Base-by-base conservation (phyloP, 2,888 invertebrate genomes). In the Acleris laterana region DNA sequence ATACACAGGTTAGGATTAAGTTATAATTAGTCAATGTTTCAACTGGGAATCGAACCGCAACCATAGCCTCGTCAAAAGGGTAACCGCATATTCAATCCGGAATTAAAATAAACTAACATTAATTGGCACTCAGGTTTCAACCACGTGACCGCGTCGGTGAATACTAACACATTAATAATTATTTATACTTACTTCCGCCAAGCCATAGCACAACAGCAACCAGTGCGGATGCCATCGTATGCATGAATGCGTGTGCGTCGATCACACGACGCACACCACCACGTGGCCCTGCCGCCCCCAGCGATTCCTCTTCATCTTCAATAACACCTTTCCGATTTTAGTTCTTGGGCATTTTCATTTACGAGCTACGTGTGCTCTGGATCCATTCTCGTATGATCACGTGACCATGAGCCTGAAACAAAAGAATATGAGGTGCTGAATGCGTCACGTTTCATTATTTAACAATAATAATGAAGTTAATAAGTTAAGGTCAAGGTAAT, bases 151-250 rank as follows among this genome's bases (percentile, higher is more conserved):
- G 46, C 46, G 7, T 46, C 17, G 13, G 49, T 49, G 11, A 49
- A 46, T n/a, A 4, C 28, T 49, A 19, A 28, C 3, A 4, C 16
- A 32, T 3, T 19, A 52, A 25, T 1, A 22, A 22, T 25, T n/a
- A 55, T 9, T 50, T 53, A 66, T 72, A 86, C 92, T 91, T 78
- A 92, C 92, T 90, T 83, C 90, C 90, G 76, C 85, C 85, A 64
- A 92, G 85, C 91, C 92, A 92, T 77, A 91, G 70, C 75, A 92
- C 77, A 68, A 90, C 79, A 71, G 89, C 87, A 67, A 86, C 87
- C 53, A 90, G 80, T 76, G 80, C 87, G 62, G 87, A 84, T 77
- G 87, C 88, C 91, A 93, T 92, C 74, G 77, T 88, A 82, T 75
- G 74, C 72, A 69, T 59, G 74, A 68, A 70, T 65, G 64, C 49